Evolutionary conservation across 2,888 invertebrate species (phyloP).

Genomic region (Pomacea canaliculata): DNA sequence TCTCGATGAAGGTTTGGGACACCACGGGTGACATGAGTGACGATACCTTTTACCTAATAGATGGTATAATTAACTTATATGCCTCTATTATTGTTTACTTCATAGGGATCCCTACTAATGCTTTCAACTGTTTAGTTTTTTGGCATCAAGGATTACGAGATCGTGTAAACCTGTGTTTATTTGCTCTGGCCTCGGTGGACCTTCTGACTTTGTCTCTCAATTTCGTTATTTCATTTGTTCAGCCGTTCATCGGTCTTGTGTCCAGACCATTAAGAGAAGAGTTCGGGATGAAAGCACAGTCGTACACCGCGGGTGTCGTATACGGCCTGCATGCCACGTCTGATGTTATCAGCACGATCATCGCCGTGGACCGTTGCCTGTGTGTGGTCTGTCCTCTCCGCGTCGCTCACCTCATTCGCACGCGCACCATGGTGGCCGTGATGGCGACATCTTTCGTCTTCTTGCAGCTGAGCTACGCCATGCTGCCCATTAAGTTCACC

Average conservation of each 20-base stretch:
- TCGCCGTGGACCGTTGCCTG: conserved; percentile 15
- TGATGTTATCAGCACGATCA: conserved; percentile 14
- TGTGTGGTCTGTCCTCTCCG: conserved; percentile 11
- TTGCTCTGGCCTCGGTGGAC: conserved; percentile 6
- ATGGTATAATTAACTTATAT: too few species aligned
- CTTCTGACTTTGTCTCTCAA: background rate
- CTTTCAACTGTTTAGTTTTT: background rate
- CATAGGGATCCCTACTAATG: too few species aligned
- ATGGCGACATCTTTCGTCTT: background rate
- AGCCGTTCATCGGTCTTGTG: background rate
- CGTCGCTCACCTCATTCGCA: background rate
- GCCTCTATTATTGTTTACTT: too few species aligned
- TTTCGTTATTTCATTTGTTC: background rate
- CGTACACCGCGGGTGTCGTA: conserved; percentile 6
- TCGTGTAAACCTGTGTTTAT: too few species aligned
- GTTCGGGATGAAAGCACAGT: background rate
- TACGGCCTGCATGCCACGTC: conserved; percentile 8
- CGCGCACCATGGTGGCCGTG: conserved; percentile 3
- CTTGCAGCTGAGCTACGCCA: background rate
- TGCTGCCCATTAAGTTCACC: background rate
- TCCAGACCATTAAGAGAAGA: background rate
- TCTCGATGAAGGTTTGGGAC: too few species aligned
- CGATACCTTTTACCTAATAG: too few species aligned
- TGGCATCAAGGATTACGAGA: background rate
- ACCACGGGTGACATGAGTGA: too few species aligned